These are phyloP conservation scores for Phortica okadai DNA, from an alignment of 2,888 invertebrate genomes.

Conservation along the genomic window DNA sequence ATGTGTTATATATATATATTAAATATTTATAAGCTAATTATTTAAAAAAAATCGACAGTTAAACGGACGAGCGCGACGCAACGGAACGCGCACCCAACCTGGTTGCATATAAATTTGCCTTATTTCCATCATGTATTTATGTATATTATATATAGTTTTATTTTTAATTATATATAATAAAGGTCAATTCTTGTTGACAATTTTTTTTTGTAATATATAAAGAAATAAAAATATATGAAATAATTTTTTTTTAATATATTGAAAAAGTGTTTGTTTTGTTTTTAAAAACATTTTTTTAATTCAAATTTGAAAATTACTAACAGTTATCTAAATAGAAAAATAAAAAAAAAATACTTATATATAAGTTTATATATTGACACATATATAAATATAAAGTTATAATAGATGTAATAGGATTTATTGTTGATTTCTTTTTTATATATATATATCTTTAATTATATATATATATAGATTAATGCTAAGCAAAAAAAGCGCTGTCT, in stretches of 20 bases:
- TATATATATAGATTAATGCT: background rate
- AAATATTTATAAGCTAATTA: background rate
- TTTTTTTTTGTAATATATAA: too few relatives aligned
- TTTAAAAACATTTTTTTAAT: background rate
- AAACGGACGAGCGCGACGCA: background rate
- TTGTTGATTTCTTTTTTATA: background rate
- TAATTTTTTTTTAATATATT: too few relatives aligned
- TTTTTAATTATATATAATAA: background rate
- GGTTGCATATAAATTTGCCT: background rate
- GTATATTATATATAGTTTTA: constrained; percentile 63
- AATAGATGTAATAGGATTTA: too few relatives aligned
- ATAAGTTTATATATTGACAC: too few relatives aligned
- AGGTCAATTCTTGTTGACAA: too few relatives aligned
- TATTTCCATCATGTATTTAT: background rate
- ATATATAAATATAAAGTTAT: too few relatives aligned
- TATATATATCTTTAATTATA: constrained; percentile 1
- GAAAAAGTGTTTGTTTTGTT: too few relatives aligned
- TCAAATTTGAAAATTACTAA: too few relatives aligned
- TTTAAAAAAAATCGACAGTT: background rate
- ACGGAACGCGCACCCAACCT: background rate
- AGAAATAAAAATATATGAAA: too few relatives aligned
- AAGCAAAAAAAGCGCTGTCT: too few relatives aligned
- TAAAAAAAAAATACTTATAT: background rate
- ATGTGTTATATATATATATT: constrained; percentile 5
- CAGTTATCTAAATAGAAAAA: too few relatives aligned